phyloP scores from a whole-genome alignment of 2,888 invertebrate species.

The Saturnia japonica region DNA sequence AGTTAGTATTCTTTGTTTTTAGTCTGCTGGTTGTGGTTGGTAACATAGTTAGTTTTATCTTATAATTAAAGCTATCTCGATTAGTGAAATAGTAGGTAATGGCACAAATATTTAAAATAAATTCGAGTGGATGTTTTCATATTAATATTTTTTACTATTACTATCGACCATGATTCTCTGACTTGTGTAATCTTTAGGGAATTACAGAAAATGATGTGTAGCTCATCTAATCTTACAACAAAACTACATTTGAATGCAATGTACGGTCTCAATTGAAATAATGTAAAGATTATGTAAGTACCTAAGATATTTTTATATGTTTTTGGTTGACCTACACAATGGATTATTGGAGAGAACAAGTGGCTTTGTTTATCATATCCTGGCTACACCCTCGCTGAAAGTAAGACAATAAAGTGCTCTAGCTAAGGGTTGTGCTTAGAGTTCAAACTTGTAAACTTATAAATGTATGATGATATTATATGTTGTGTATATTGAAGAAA shows the following conservation, averaged over 20 bases:
- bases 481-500: background rate
- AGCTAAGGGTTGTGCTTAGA: background rate
- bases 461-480: background rate
- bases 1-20: background rate
- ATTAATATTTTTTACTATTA: background rate
- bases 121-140: background rate
- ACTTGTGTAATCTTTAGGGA: background rate
- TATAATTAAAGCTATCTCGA: background rate
- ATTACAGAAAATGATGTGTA: background rate
- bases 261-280: too few relatives aligned
- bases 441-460: background rate
- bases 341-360: too few relatives aligned
- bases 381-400: too few relatives aligned
- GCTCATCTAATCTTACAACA: background rate
- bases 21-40: background rate
- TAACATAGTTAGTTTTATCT: background rate
- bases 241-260: background rate
- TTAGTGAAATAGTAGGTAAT: background rate
- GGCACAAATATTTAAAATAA: background rate
- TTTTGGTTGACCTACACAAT: too few relatives aligned
- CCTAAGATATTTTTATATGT: too few relatives aligned
- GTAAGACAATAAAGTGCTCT: background rate
- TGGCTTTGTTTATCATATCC: too few relatives aligned
- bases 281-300: too few relatives aligned
- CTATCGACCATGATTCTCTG: background rate